Evolutionary conservation across 2,113 vertebrate species (phyloP).

Genomic region (Aramus guarauna): DNA sequence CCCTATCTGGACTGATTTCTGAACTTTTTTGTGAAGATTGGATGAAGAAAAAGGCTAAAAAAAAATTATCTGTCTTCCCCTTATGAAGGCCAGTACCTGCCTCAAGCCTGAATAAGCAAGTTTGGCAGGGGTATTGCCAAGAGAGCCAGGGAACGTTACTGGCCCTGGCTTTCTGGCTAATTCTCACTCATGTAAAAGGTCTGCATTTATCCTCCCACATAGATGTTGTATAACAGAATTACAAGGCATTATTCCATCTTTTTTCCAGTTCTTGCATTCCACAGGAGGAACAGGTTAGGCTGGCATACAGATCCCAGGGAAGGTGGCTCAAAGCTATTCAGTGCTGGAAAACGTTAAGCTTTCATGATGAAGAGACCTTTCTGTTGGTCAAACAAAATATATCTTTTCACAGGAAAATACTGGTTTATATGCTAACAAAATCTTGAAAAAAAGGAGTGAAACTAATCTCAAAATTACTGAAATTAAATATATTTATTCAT

Average conservation of each 20-base stretch:
- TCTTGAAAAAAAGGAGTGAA: not conserved
- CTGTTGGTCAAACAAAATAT: not conserved
- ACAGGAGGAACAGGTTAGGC: not conserved
- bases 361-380: not conserved
- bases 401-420: not conserved
- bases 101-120: not conserved
- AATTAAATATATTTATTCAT: not conserved
- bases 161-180: not conserved
- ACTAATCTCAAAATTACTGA: not conserved
- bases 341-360: not conserved
- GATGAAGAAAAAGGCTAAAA: not conserved
- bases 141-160: not conserved
- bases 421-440: not conserved
- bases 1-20: not conserved
- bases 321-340: not conserved
- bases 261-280: not conserved
- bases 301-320: not conserved
- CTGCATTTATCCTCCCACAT: not conserved
- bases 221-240: not conserved
- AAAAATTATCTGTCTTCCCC: not conserved
- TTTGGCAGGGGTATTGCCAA: not conserved
- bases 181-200: accelerated
- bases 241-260: not conserved
- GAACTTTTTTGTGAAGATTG: not conserved
- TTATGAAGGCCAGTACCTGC: not conserved